Evolutionary conservation across 2,797 vertebrate genomes (phyloP).

Genomic region (Anniella stebbinsi): DNA sequence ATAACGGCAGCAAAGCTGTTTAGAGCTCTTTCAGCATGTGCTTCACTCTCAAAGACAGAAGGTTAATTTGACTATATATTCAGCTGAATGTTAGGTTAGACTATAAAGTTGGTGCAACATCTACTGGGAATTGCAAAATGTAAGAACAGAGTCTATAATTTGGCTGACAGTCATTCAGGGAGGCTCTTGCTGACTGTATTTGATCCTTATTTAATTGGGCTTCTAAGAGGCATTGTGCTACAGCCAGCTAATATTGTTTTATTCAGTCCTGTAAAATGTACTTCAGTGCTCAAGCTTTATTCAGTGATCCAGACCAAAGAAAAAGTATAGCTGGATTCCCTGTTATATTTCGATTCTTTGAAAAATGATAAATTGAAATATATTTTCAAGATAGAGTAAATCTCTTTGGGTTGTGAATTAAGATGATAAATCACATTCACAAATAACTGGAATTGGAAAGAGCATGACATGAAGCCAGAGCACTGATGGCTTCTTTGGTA

Average conservation of each 20-base stretch:
- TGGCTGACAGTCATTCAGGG: not conserved
- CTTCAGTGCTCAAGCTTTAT: not conserved
- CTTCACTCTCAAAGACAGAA: not conserved
- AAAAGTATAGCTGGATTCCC: not conserved
- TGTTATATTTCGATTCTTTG: not conserved
- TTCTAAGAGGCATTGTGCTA: not conserved
- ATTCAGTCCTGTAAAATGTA: not conserved
- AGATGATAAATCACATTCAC: not conserved
- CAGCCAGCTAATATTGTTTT: not conserved
- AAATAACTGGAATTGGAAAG: conserved; percentile 5
- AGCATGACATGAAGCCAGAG: not conserved
- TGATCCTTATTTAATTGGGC: not conserved
- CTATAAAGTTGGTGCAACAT: not conserved
- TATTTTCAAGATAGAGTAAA: not conserved
- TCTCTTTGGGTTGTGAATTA: not conserved
- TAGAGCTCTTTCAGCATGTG: not conserved
- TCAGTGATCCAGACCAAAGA: not conserved
- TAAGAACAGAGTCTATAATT: not conserved
- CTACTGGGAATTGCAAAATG: conserved; percentile 3
- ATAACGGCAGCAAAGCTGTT: not conserved
- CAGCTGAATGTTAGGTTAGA: not conserved
- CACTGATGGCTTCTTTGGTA: not conserved
- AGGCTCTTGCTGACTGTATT: not conserved
- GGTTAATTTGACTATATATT: not conserved
- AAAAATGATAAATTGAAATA: not conserved